Conservation (phyloP, 2,113 vertebrate genomes). For the Trichechus manatus region DNA sequence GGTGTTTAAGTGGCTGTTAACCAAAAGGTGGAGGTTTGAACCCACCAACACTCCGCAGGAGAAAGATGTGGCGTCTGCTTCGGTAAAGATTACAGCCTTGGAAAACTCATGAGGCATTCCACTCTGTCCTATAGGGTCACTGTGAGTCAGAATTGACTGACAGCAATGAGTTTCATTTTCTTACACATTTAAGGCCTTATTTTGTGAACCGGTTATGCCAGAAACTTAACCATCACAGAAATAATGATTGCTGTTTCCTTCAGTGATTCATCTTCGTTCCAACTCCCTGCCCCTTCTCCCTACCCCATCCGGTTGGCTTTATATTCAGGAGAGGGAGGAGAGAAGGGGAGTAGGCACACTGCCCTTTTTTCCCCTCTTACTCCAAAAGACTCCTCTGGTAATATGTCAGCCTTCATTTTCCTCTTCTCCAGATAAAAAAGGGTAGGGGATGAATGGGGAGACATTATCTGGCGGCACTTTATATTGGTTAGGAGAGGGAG, state of each 20-base stretch:
- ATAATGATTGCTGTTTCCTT: background rate
- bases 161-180: background rate
- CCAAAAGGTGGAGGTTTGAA: background rate
- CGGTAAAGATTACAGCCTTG: no score
- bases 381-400: background rate
- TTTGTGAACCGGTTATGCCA: background rate
- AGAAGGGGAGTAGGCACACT: background rate
- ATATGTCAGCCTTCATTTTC: background rate
- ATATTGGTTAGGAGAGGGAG: background rate
- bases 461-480: background rate
- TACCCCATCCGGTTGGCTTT: background rate
- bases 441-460: background rate
- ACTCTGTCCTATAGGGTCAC: no score
- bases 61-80: background rate
- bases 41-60: background rate
- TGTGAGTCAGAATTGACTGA: no score
- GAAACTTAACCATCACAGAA: background rate
- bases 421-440: constrained; percentile 12
- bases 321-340: background rate
- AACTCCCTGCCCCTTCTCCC: background rate
- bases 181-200: background rate
- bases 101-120: no score
- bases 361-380: background rate
- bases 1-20: background rate
- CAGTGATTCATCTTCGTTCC: background rate